Evolutionary conservation across 2,113 vertebrate species (phyloP), one percentile per base, ranked within the genome.

Genomic region (Saccopteryx leptura): DNA sequence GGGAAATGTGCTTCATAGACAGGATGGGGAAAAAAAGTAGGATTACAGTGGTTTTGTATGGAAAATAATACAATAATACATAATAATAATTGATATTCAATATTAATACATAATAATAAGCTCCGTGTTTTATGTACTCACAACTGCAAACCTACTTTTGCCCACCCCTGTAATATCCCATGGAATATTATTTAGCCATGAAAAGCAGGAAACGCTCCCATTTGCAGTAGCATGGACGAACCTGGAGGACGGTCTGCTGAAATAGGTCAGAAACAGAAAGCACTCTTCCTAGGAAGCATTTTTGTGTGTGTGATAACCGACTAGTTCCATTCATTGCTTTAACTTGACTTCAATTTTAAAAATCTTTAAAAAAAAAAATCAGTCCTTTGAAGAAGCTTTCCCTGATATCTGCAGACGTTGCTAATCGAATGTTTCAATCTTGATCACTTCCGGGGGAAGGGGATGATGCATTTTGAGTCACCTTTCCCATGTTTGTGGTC

Each of bases 361-460:
- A 26, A 69, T 81, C 21, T 60, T 12, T 2, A 13, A 63, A 54
- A 68, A 52, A 19, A 78, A 68, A 24, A 72, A 81, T 69, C 26
- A 74, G 6, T 87, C 65, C 24, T 75, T n/a, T 89, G 50, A 92
- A 75, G 75, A 52, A 48, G 9, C 18, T 48, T 94, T 86, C 74
- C 28, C 69, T 6, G 17, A 2, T 82, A 5, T 63, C 31, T 90
- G 31, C 66, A 85, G 92, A 91, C 6, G 46, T 95, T 90, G 89
- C 65, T 93, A 87, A 97, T 87, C 80, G 6, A 21, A 12, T 86
- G 76, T 80, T 97, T 96, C 0, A 0, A 50, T 97, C 89, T 96
- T 91, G 63, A 58, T 82, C 86, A 46, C 78, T 97, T 80, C 61
- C 54, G 17, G 4, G 56, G 39, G 39, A 39, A 39, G 39, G 39